Evolutionary conservation across 2,888 invertebrate species (phyloP).

Genomic region (Leptogaster cylindrica): DNA sequence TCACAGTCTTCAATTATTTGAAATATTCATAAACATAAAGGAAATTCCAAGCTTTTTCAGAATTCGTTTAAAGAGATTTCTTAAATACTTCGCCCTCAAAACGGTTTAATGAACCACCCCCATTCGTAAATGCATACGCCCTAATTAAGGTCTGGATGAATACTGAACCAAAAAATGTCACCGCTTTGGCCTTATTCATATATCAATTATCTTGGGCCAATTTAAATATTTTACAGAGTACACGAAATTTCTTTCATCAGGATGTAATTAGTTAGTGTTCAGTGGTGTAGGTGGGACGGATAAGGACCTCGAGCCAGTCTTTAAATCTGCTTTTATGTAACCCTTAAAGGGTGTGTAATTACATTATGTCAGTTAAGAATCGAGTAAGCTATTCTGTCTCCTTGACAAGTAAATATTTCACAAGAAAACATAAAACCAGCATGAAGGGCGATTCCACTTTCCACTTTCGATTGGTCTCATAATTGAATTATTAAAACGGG

Average conservation of each 20-base stretch:
- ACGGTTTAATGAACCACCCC: too few species aligned
- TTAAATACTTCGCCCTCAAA: neutral
- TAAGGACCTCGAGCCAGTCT: neutral
- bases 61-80: neutral
- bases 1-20: too few species aligned
- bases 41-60: too few species aligned
- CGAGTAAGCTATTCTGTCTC: constrained; percentile 32
- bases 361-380: neutral
- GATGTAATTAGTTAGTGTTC: neutral
- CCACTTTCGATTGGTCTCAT: constrained; percentile 33
- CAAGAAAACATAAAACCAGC: neutral
- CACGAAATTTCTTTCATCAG: neutral
- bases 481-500: constrained; percentile 31
- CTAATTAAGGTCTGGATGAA: too few species aligned
- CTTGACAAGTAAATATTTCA: constrained; percentile 41
- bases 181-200: too few species aligned
- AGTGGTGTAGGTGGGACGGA: neutral
- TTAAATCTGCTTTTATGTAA: too few species aligned
- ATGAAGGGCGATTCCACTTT: neutral
- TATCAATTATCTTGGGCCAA: constrained; percentile 31
- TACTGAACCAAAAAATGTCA: neutral
- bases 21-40: too few species aligned
- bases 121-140: too few species aligned
- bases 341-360: constrained; percentile 16
- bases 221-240: constrained; percentile 32